phyloP scores from a whole-genome alignment of 1,140 invertebrate species.

The Diabrotica undecimpunctata region DNA sequence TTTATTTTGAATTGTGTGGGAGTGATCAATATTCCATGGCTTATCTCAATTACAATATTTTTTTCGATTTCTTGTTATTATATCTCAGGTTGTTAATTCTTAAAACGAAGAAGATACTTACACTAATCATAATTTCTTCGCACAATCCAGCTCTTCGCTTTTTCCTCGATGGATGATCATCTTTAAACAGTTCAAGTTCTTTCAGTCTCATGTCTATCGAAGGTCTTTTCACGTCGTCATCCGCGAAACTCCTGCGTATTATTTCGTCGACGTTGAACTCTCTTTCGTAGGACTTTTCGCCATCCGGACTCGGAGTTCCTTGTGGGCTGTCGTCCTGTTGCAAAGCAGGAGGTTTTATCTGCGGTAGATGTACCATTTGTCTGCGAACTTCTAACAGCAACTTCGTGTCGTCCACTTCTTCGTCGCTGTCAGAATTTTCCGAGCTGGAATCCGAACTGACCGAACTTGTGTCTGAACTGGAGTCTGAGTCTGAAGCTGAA shows the following conservation, averaged over 20 bases:
- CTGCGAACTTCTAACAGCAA: constrained; percentile 40
- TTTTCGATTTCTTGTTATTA: no score
- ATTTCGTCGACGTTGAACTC: constrained; percentile 10
- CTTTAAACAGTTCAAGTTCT: constrained; percentile 35
- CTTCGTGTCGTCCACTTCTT: constrained; percentile 42
- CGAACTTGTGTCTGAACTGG: constrained; percentile 45
- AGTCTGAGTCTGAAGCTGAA: constrained; percentile 51
- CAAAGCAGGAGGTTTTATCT: not conserved
- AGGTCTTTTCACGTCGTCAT: constrained; percentile 16
- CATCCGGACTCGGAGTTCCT: constrained; percentile 28
- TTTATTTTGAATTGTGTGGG: no score
- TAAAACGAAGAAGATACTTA: constrained; percentile 48
- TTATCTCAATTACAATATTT: no score
- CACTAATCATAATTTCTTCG: constrained; percentile 66
- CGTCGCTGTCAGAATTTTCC: constrained; percentile 53
- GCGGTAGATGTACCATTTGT: constrained; percentile 28
- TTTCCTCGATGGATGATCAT: constrained; percentile 23
- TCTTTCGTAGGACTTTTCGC: constrained; percentile 6
- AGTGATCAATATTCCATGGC: no score
- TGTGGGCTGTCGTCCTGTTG: not conserved
- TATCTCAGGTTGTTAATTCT: no score
- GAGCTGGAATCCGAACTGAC: constrained; percentile 51
- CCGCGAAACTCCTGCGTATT: not conserved
- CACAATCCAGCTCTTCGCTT: constrained; percentile 57
- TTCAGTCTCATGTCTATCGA: constrained; percentile 38